Conservation (phyloP, 2,888 invertebrate species). For the Keiferia lycopersicella region DNA sequence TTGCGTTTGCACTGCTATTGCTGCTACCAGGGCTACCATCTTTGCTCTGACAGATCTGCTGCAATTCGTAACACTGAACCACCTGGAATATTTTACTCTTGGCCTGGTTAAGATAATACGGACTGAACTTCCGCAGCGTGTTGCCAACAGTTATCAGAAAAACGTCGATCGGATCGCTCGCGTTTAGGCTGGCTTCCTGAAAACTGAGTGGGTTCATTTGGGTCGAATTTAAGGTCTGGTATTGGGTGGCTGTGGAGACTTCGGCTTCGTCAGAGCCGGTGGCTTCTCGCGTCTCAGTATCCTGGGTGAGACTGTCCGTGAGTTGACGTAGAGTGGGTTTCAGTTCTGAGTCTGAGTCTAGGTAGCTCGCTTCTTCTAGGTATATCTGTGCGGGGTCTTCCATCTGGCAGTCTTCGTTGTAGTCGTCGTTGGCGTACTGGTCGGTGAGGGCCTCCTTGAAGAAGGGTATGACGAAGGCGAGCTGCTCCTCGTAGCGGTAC, state of each 20-base stretch:
- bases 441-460: conserved; percentile 52
- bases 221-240: not conserved
- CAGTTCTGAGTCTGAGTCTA: conserved; percentile 41
- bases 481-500: conserved; percentile 69
- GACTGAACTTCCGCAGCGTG: conserved; percentile 63
- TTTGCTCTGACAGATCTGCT: conserved; percentile 57
- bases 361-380: conserved; percentile 42
- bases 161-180: conserved; percentile 63
- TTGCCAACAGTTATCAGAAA: conserved; percentile 66
- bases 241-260: too few species aligned
- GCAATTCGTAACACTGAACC: conserved; percentile 71
- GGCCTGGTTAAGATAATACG: conserved; percentile 69
- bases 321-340: conserved; percentile 11
- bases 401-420: conserved; percentile 20
- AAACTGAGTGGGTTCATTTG: conserved; percentile 26
- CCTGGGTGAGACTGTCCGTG: not conserved
- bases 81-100: conserved; percentile 73
- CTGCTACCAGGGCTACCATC: conserved; percentile 38
- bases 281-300: not conserved
- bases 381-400: conserved; percentile 53
- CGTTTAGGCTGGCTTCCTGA: conserved; percentile 49
- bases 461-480: conserved; percentile 62
- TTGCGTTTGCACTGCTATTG: not conserved
- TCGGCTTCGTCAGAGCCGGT: not conserved
- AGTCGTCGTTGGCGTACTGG: not conserved